A percentile compares a stretch with the other conserved stretches of the same genome.
These are phyloP conservation scores for Peromyscus leucopus DNA, from an alignment of 2,113 vertebrate species.

Conservation along the genomic window DNA sequence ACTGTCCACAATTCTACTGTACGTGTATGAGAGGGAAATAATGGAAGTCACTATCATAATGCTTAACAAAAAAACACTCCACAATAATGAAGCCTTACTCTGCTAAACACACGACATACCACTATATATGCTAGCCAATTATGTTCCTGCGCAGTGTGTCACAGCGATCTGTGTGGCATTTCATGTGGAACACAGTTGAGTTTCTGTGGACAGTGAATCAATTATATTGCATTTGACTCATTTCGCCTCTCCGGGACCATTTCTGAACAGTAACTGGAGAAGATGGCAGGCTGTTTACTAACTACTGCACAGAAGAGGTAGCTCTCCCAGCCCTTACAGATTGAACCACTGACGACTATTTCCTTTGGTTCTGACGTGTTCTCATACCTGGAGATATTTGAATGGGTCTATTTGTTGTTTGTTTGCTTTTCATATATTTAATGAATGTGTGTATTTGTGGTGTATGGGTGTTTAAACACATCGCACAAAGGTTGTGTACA, in stretches of 20 bases:
- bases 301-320: neutral
- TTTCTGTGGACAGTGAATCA: neutral
- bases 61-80: conserved; percentile 25
- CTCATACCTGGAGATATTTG: neutral
- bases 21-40: neutral
- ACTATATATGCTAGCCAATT: conserved; percentile 7
- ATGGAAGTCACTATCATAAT: conserved; percentile 7
- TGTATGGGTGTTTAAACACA: neutral
- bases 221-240: neutral
- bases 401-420: neutral
- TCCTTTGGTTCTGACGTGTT: neutral
- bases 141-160: neutral
- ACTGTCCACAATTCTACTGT: neutral
- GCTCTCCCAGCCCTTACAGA: neutral
- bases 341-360: neutral
- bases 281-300: neutral
- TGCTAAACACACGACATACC: neutral
- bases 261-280: conserved; percentile 27
- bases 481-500: neutral
- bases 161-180: neutral
- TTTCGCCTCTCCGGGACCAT: neutral
- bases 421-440: neutral
- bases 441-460: neutral
- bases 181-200: neutral
- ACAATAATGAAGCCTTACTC: neutral